These are phyloP conservation scores for Drosophila bifasciata DNA, from an alignment of 1,140 invertebrate genomes.

Conservation along the genomic window DNA sequence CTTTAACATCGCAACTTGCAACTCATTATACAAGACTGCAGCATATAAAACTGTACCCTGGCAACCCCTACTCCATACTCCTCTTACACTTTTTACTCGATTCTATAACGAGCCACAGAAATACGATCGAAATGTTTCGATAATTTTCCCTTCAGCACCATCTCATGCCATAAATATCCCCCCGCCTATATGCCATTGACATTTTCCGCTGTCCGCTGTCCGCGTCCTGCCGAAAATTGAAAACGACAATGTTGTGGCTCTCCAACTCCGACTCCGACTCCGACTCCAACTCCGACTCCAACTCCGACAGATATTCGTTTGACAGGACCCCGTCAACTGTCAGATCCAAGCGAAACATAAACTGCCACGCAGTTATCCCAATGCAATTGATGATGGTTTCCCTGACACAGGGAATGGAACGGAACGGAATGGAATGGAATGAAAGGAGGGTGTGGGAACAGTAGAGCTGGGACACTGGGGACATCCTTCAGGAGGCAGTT, in stretches of 20 bases:
- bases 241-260: conserved; percentile 63
- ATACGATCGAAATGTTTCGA: conserved; percentile 71
- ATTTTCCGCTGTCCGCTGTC: conserved; percentile 50
- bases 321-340: conserved; percentile 73
- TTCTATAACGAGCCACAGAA: conserved; percentile 68
- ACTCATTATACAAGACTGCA: conserved; percentile 72
- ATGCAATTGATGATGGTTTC: conserved; percentile 15
- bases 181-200: conserved; percentile 18
- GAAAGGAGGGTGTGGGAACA: conserved; percentile 1
- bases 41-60: conserved; percentile 65
- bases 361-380: conserved; percentile 28
- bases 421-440: background rate
- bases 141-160: conserved; percentile 58
- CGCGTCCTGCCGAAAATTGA: conserved; percentile 73
- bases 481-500: background rate
- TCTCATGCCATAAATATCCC: conserved; percentile 36
- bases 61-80: conserved; percentile 16
- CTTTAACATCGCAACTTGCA: conserved; percentile 40
- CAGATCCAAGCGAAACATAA: conserved; percentile 38
- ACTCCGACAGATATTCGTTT: conserved; percentile 58
- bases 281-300: no score
- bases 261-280: no score
- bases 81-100: conserved; percentile 15
- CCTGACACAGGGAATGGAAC: no score
- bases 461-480: no score